These are phyloP conservation scores for Ptilonorhynchus violaceus DNA, from an alignment of 2,113 vertebrate genomes.

Conservation along the genomic window DNA sequence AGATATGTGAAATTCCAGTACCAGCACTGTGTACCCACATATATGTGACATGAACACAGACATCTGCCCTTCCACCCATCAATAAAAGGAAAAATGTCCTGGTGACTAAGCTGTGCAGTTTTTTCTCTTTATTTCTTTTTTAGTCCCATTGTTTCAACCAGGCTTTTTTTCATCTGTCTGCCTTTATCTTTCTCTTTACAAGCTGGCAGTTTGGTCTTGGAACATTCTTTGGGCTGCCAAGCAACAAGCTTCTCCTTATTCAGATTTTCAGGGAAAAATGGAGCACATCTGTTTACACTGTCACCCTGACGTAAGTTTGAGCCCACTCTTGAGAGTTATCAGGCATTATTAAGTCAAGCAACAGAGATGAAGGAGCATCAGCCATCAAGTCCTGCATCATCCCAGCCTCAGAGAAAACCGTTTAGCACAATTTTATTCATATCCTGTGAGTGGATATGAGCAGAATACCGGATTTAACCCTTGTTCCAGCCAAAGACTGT, in stretches of 20 bases:
- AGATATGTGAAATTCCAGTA: neutral
- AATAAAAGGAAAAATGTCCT: neutral
- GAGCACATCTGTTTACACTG: neutral
- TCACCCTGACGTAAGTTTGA: neutral
- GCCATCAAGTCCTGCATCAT: neutral
- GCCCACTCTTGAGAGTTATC: neutral
- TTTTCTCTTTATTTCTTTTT: neutral
- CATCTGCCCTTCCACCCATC: neutral
- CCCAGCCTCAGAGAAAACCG: neutral
- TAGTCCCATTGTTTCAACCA: neutral
- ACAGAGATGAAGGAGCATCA: neutral
- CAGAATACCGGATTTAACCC: neutral
- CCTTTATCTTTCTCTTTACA: conserved; percentile 22
- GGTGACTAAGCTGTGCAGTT: neutral
- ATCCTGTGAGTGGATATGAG: neutral
- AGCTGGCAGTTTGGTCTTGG: neutral
- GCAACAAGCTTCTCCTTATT: neutral
- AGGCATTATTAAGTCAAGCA: neutral
- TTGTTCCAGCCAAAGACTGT: neutral
- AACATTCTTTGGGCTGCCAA: conserved; percentile 26
- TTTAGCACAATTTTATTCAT: neutral
- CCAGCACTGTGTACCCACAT: neutral
- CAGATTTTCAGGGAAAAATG: neutral
- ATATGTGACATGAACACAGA: neutral
- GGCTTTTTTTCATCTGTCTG: neutral